Conservation (phyloP, 1,140 invertebrate genomes). For the Platyura marginata region DNA sequence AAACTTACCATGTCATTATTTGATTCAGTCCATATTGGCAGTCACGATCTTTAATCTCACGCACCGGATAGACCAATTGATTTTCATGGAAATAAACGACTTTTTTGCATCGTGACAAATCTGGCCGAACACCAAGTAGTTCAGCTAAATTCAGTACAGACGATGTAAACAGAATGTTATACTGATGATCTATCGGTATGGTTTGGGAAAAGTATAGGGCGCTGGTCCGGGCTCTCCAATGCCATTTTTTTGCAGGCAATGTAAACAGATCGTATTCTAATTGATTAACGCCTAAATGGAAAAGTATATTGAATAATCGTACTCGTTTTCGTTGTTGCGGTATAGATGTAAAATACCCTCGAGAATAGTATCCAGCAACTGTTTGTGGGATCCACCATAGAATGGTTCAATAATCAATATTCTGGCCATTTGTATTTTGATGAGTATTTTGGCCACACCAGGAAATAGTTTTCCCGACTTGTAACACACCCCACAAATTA, state of each 20-base stretch:
- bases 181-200: slow-evolving; percentile 34
- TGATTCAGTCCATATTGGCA: slow-evolving; percentile 67
- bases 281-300: slow-evolving; percentile 14
- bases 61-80: slow-evolving; percentile 52
- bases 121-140: slow-evolving; percentile 42
- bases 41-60: slow-evolving; percentile 44
- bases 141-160: slow-evolving; percentile 57
- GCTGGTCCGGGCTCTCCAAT: slow-evolving; percentile 51
- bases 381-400: slow-evolving; percentile 52
- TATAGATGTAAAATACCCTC: slow-evolving; percentile 15
- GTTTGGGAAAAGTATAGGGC: slow-evolving; percentile 39
- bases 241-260: slow-evolving; percentile 57
- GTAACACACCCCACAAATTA: too few species aligned
- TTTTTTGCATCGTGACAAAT: slow-evolving; percentile 37
- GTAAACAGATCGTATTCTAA: slow-evolving; percentile 28
- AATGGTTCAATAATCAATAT: slow-evolving; percentile 39
- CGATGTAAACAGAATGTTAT: slow-evolving; percentile 42
- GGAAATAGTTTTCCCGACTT: too few species aligned
- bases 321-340: not conserved
- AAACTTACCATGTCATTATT: slow-evolving; percentile 43
- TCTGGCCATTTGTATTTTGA: slow-evolving; percentile 11
- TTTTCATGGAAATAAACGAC: slow-evolving; percentile 69
- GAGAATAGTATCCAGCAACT: slow-evolving; percentile 36
- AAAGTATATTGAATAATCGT: not conserved
- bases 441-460: too few species aligned